Evolutionary conservation across 2,113 vertebrate genomes (phyloP), one percentile per base, ranked within the genome.

Genomic region (Pterocles gutturalis): DNA sequence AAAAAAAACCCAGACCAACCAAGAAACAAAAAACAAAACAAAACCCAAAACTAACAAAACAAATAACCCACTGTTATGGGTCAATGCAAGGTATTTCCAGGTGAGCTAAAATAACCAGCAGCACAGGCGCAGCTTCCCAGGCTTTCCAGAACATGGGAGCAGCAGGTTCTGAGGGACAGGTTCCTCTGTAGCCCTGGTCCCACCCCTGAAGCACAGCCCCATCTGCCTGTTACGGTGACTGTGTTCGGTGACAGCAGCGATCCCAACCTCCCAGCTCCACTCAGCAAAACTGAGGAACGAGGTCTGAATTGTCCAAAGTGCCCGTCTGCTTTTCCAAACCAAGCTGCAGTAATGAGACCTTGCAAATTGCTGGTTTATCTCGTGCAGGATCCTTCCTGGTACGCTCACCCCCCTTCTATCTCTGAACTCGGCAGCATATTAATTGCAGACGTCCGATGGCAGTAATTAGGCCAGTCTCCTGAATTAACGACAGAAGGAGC

Each of bases 101-200:
- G 6, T 33, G 9, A 53, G 49, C 24, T 36, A n/a, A 58, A 90
- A 66, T 6, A 45, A 71, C 13, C 58, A 25, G 45, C 0, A 0
- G 20, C 11, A 9, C 0, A 3, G 69, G 26, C 0, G 0, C 17
- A 49, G 34, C 29, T 38, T 9, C 58, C 16, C 54, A 13, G 57
- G 25, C 43, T 53, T 58, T 28, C 49, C 7, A 41, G 46, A 34
- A 34, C 43, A 10, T 0, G 13, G 57, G 49, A 81, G 49, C 67
- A 69, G 72, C 60, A 62, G 60, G 60, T 41, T 87, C 34, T 84
- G 49, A 61, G 65, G 48, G 17, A 15, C 26, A 62, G 76, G 29
- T 36, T 41, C 6, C 86, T 78, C 54, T 28, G 76, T 4, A 34
- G 41, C 57, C 51, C 54, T 43, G 22, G 33, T n/a, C 45, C 88